Percentiles rank a stretch among this genome's conserved stretches.
Evolutionary conservation across 2,888 invertebrate genomes (phyloP).

Genomic region (Leptinotarsa rubiginosa): DNA sequence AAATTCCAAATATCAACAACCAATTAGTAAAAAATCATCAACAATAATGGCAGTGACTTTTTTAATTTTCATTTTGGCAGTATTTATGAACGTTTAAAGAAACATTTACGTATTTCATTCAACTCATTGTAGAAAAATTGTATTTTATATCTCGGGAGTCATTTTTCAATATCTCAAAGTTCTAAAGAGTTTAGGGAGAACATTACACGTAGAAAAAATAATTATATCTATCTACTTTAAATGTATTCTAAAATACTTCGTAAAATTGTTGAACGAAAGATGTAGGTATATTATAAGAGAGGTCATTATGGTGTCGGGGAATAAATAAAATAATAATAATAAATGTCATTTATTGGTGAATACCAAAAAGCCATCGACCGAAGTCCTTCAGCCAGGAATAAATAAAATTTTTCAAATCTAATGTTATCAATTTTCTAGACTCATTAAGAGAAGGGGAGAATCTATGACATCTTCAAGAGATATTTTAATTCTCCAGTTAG

Average conservation of each 20-base stretch:
- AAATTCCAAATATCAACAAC: conserved; percentile 25
- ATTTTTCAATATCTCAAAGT: conserved; percentile 24
- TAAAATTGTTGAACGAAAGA: not conserved
- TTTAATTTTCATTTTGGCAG: conserved; percentile 45
- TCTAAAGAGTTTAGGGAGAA: conserved; percentile 21
- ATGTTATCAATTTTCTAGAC: no score
- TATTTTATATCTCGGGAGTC: conserved; percentile 19
- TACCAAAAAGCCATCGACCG: no score
- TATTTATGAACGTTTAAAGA: conserved; percentile 28
- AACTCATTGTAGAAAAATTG: conserved; percentile 33
- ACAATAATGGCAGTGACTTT: conserved; percentile 48
- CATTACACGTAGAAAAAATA: not conserved
- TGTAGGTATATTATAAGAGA: no score
- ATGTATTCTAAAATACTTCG: not conserved
- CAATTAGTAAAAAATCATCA: conserved; percentile 40
- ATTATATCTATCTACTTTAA: not conserved
- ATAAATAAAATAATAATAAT: no score
- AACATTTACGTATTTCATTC: conserved; percentile 14
- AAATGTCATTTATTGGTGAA: no score
- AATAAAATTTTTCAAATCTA: no score
- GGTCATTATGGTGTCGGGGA: no score
- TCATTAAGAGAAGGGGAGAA: no score
- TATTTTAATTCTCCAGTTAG: no score
- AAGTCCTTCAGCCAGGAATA: no score
- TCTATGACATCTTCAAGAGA: no score